Conservation (phyloP, 1,140 invertebrate species). For the Chionoecetes opilio region DNA sequence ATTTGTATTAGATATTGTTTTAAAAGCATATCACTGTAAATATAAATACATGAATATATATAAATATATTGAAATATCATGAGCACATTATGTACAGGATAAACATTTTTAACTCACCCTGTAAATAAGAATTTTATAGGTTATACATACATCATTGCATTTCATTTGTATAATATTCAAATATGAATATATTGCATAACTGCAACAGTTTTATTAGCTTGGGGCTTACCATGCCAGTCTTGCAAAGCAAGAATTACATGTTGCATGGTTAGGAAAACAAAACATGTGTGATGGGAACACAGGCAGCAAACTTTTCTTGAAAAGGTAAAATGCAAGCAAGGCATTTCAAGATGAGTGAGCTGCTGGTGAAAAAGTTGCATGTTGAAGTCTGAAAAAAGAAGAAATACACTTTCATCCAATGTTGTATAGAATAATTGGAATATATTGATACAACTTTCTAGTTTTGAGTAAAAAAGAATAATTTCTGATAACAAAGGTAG, state of each 20-base stretch:
- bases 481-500: conserved; percentile 57
- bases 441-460: conserved; percentile 32
- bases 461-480: conserved; percentile 2
- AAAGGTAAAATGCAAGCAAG: background rate
- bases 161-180: conserved; percentile 79
- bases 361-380: conserved; percentile 62
- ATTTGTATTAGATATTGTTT: conserved; percentile 43
- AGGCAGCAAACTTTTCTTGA: conserved; percentile 11
- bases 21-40: conserved; percentile 44
- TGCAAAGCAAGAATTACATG: conserved; percentile 78
- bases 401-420: conserved; percentile 50
- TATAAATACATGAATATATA: conserved; percentile 58
- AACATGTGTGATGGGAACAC: conserved; percentile 39
- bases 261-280: conserved; percentile 74
- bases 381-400: conserved; percentile 34
- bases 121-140: conserved; percentile 75
- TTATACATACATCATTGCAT: conserved; percentile 74
- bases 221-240: conserved; percentile 76
- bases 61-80: conserved; percentile 55
- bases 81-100: conserved; percentile 72
- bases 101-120: conserved; percentile 66
- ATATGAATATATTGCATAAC: conserved; percentile 78
- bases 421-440: conserved; percentile 68
- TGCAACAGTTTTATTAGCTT: conserved; percentile 72
- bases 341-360: conserved; percentile 52